Evolutionary conservation across 2,113 vertebrate species (phyloP).

Genomic region (Tupaia chinensis): DNA sequence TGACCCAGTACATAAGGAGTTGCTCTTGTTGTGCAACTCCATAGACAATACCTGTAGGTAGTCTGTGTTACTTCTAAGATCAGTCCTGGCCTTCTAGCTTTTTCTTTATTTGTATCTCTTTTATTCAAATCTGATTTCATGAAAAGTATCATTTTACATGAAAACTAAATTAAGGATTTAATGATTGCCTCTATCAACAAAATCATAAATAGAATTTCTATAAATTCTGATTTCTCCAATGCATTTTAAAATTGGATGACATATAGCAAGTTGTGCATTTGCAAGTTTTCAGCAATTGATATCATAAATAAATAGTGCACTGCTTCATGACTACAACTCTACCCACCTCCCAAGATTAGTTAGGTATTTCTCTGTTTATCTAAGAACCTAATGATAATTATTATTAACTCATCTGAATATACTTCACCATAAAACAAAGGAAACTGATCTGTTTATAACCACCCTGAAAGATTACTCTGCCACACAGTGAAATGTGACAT

Average conservation of each 20-base stretch:
- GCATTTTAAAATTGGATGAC: background rate
- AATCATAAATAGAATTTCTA: background rate
- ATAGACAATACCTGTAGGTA: background rate
- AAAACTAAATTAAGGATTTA: conserved; percentile 16
- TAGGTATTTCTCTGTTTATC: background rate
- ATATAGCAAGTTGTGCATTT: background rate
- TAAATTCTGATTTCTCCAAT: background rate
- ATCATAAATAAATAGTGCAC: background rate
- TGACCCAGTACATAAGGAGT: too few relatives aligned
- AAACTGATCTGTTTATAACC: background rate
- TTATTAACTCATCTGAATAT: background rate
- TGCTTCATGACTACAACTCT: background rate
- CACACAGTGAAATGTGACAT: background rate
- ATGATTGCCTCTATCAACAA: background rate
- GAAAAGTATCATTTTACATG: conserved; percentile 5
- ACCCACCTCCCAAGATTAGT: background rate
- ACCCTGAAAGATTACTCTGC: background rate
- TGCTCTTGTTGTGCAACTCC: background rate
- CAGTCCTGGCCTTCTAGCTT: background rate
- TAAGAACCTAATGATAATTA: background rate
- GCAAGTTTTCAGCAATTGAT: background rate
- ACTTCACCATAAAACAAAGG: background rate
- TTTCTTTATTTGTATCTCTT: background rate
- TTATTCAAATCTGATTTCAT: background rate
- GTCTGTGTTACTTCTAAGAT: background rate